Evolutionary conservation across 1,140 invertebrate species (phyloP).

Genomic region (Micrasema minimum): DNA sequence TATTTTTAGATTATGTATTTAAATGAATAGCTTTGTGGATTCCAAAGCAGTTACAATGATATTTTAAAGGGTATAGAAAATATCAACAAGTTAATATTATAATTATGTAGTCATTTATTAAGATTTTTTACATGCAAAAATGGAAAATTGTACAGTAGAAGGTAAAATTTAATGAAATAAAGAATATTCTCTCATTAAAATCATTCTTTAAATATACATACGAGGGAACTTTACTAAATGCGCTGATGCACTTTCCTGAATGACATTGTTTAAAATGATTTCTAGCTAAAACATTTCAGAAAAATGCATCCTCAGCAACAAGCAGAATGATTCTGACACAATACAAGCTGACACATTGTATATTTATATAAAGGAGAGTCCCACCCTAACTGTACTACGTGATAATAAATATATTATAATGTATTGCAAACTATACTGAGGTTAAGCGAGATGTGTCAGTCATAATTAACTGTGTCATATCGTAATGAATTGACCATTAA

Average conservation of each 20-base stretch:
- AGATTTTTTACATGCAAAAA: slow-evolving; percentile 55
- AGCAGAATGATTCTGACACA: slow-evolving; percentile 46
- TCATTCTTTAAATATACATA: slow-evolving; percentile 52
- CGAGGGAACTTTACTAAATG: slow-evolving; percentile 50
- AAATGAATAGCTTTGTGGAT: too few species aligned
- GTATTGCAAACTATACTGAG: slow-evolving; percentile 27
- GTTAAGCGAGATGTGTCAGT: slow-evolving; percentile 22
- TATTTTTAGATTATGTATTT: too few species aligned
- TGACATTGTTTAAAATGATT: slow-evolving; percentile 45
- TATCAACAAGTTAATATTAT: slow-evolving; percentile 35
- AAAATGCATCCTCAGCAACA: slow-evolving; percentile 46
- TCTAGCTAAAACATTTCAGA: slow-evolving; percentile 50
- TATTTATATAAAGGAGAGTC: too few species aligned
- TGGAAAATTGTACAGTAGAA: slow-evolving; percentile 55
- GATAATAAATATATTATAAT: slow-evolving; percentile 1
- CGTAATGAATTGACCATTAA: slow-evolving; percentile 52
- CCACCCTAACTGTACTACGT: slow-evolving; percentile 7
- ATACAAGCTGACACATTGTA: slow-evolving; percentile 35
- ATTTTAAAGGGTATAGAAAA: slow-evolving; percentile 8
- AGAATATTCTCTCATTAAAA: slow-evolving; percentile 52
- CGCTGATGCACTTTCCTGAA: slow-evolving; percentile 49
- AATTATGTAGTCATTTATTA: slow-evolving; percentile 55
- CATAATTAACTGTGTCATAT: slow-evolving; percentile 37
- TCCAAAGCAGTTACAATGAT: background rate
- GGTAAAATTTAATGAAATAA: slow-evolving; percentile 54